Conservation (phyloP, 2,888 invertebrate genomes). For the Campaea margaritaria region DNA sequence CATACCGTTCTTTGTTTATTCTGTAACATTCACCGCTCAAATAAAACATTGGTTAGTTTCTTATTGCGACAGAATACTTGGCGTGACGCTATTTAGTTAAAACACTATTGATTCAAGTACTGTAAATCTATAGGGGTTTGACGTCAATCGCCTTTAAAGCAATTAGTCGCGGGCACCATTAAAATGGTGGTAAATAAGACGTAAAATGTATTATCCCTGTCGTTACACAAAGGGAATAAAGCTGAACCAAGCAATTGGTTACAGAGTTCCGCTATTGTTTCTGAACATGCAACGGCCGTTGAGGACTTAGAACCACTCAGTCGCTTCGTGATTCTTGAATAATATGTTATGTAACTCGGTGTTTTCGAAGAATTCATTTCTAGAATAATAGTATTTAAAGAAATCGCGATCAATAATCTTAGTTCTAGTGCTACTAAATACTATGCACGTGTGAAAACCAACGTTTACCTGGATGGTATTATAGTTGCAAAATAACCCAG, state of each 20-base stretch:
- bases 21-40: background rate
- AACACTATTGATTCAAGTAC: constrained; percentile 9
- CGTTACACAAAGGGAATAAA: constrained; percentile 22
- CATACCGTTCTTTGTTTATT: background rate
- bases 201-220: constrained; percentile 39
- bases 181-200: constrained; percentile 50
- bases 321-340: constrained; percentile 5
- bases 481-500: no score
- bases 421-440: no score
- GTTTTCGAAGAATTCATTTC: background rate
- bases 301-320: constrained; percentile 11
- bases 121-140: constrained; percentile 41
- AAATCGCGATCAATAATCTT: background rate
- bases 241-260: constrained; percentile 34
- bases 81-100: background rate
- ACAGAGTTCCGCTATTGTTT: constrained; percentile 29
- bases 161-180: constrained; percentile 51
- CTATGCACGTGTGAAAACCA: no score
- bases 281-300: constrained; percentile 10
- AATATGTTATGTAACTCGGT: background rate
- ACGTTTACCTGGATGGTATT: no score
- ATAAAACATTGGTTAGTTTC: background rate
- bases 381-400: background rate
- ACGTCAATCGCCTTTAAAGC: constrained; percentile 53
- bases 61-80: constrained; percentile 11